Conservation (phyloP, 2,888 invertebrate species). For the Diarsia brunnea region DNA sequence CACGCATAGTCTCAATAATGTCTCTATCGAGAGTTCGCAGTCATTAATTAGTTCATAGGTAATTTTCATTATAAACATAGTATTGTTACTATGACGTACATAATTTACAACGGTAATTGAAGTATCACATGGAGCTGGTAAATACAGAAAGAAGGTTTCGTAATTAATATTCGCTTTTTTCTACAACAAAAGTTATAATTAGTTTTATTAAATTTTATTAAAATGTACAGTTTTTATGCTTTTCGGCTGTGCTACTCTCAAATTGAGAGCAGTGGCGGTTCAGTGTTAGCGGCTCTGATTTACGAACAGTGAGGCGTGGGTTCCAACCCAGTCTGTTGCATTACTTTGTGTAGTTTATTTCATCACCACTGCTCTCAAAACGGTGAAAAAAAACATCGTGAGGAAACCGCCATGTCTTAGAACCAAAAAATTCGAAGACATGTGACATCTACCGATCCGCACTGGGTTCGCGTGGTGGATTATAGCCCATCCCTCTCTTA, state of each 20-base stretch:
- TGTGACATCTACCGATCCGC: no score
- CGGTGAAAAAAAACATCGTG: no score
- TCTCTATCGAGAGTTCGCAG: neutral
- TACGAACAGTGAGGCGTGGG: no score
- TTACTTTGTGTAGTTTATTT: no score
- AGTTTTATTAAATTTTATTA: neutral
- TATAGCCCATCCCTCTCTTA: no score
- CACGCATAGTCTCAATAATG: constrained; percentile 5
- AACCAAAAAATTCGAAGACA: no score
- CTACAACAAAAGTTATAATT: neutral
- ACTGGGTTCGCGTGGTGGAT: no score
- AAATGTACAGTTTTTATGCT: neutral
- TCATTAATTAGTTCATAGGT: neutral
- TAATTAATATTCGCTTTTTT: neutral
- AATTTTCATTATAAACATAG: neutral
- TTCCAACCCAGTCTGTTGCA: no score
- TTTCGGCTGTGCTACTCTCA: neutral
- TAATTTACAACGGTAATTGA: neutral
- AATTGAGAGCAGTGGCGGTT: no score
- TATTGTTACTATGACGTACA: neutral
- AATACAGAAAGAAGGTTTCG: neutral
- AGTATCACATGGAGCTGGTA: neutral
- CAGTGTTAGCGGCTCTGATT: no score
- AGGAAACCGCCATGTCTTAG: no score
- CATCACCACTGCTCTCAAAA: no score